Percentiles rank a stretch among this genome's conserved stretches.
Evolutionary conservation across 2,888 invertebrate species (phyloP).

Genomic region (Celastrina argiolus): DNA sequence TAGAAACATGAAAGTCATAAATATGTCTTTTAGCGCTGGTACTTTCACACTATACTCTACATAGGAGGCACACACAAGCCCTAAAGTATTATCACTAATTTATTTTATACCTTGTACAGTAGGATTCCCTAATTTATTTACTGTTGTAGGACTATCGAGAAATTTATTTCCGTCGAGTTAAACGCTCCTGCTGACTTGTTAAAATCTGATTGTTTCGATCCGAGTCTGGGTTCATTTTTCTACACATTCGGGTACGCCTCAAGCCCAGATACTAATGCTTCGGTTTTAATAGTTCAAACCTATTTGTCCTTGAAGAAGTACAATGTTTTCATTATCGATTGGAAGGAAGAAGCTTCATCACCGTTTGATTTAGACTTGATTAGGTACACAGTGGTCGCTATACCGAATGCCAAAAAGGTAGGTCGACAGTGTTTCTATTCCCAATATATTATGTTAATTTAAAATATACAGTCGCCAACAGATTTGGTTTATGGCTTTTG

Average conservation of each 20-base stretch:
- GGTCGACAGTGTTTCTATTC: no score
- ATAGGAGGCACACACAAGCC: no score
- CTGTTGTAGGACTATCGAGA: constrained; percentile 48
- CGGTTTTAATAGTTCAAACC: constrained; percentile 47
- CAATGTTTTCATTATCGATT: constrained; percentile 62
- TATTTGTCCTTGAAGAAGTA: constrained; percentile 53
- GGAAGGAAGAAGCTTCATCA: constrained; percentile 58
- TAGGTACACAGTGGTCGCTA: constrained; percentile 57
- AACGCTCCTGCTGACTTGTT: constrained; percentile 39
- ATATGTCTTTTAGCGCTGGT: no score
- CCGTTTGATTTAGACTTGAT: constrained; percentile 39
- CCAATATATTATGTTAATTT: no score
- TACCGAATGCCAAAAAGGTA: constrained; percentile 60
- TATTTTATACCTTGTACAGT: no score
- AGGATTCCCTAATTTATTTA: background rate
- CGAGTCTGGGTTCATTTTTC: constrained; percentile 48
- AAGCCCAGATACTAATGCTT: constrained; percentile 39
- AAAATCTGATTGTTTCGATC: constrained; percentile 50
- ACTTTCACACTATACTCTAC: no score
- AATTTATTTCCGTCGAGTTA: constrained; percentile 44
- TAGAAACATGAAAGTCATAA: no score
- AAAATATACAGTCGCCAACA: no score
- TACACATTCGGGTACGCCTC: constrained; percentile 60
- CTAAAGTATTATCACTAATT: no score
- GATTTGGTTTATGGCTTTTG: no score